A percentile compares a stretch with the other conserved stretches of the same genome.
Conservation (phyloP, 2,113 vertebrate species). For the Acrocephalus kingi region DNA sequence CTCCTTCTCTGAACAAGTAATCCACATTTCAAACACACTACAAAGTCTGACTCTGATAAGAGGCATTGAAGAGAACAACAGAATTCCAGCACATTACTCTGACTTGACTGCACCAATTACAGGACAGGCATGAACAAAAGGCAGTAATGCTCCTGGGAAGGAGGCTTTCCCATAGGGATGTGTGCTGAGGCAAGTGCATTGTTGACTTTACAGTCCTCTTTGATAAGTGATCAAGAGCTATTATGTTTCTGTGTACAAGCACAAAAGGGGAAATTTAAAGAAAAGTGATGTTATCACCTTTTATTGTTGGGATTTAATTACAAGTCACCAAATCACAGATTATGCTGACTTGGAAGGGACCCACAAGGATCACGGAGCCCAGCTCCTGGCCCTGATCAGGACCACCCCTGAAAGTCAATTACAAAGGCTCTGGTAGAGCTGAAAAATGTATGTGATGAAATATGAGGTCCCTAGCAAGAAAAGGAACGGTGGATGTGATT, state of each 20-base stretch:
- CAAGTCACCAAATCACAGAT: background rate
- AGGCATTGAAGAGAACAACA: constrained; percentile 25
- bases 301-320: constrained; percentile 4
- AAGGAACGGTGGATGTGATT: background rate
- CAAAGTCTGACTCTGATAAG: constrained; percentile 54
- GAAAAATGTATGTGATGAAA: background rate
- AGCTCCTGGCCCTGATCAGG: background rate
- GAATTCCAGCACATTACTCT: constrained; percentile 40
- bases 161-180: constrained; percentile 18
- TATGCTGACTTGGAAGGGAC: background rate
- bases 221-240: constrained; percentile 17
- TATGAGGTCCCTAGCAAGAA: background rate
- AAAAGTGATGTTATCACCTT: background rate
- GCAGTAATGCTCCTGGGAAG: constrained; percentile 25
- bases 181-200: background rate
- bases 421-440: background rate
- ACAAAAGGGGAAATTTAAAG: background rate
- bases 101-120: constrained; percentile 50
- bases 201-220: background rate
- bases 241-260: background rate
- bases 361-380: background rate
- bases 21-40: constrained; percentile 52
- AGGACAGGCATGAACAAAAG: constrained; percentile 49
- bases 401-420: background rate
- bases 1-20: constrained; percentile 52